A percentile compares a stretch with the other conserved stretches of the same genome.
Conservation (phyloP, 2,797 vertebrate genomes). For the Gambelia wislizenii region DNA sequence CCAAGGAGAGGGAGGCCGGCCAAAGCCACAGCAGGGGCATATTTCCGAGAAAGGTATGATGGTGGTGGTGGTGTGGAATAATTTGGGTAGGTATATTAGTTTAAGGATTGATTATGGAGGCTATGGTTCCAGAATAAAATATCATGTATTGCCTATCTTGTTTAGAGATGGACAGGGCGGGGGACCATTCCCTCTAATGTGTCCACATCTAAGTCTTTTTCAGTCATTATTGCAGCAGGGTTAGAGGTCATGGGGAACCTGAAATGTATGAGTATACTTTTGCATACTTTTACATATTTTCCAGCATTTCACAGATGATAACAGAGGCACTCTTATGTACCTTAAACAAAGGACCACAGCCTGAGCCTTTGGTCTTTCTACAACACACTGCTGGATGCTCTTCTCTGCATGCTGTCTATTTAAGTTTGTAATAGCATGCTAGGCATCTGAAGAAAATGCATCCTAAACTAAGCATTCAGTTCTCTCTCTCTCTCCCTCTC, state of each 20-base stretch:
- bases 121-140: neutral
- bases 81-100: neutral
- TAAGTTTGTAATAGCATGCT: neutral
- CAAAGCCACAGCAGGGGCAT: no score
- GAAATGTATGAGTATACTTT: neutral
- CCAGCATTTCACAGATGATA: neutral
- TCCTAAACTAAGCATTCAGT: no score
- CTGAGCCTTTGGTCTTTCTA: neutral
- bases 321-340: neutral
- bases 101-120: neutral
- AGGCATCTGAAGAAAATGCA: no score
- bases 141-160: neutral
- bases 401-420: neutral
- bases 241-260: neutral
- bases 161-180: neutral
- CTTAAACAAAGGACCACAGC: neutral
- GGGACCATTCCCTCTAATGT: neutral
- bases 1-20: no score
- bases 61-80: no score
- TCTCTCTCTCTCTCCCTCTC: no score
- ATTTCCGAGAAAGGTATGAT: neutral
- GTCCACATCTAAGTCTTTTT: neutral
- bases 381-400: neutral
- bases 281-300: neutral
- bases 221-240: neutral